Evolutionary conservation across 2,113 vertebrate genomes (phyloP).

Genomic region (Narcine bancroftii): DNA sequence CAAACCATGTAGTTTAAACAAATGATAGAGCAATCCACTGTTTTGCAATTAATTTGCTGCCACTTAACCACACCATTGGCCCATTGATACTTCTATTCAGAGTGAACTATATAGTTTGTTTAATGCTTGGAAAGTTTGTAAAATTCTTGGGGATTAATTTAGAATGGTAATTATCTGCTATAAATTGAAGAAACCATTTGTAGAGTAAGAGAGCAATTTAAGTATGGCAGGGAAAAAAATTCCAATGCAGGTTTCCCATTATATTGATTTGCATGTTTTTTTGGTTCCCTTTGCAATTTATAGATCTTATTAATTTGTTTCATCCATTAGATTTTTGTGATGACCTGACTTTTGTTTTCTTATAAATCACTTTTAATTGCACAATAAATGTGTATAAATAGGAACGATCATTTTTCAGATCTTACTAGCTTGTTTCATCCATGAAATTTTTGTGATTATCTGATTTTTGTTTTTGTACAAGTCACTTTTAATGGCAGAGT

Average conservation of each 20-base stretch:
- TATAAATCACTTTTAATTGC: neutral
- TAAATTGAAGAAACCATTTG: neutral
- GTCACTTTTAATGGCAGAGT: neutral
- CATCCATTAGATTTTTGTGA: neutral
- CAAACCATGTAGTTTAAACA: conserved; percentile 6
- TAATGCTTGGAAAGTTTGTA: neutral
- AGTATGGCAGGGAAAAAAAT: neutral
- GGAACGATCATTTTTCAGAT: neutral
- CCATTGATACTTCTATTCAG: neutral
- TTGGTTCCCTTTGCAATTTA: neutral
- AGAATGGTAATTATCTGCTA: neutral
- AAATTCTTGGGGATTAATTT: neutral
- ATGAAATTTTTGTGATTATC: neutral
- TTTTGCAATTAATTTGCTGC: conserved; percentile 1
- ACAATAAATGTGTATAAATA: neutral
- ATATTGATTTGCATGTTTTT: neutral
- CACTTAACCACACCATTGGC: neutral
- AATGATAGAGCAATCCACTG: conserved; percentile 14
- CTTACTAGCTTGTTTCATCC: no score
- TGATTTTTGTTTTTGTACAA: neutral
- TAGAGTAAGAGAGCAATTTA: neutral
- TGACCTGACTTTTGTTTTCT: neutral
- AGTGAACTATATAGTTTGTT: neutral
- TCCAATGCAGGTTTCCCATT: neutral
- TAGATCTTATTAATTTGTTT: neutral